A percentile compares a stretch with the other conserved stretches of the same genome.
Conservation (phyloP, 37 sponge, comb jelly and placozoan genomes). For the Spongilla lacustris region DNA sequence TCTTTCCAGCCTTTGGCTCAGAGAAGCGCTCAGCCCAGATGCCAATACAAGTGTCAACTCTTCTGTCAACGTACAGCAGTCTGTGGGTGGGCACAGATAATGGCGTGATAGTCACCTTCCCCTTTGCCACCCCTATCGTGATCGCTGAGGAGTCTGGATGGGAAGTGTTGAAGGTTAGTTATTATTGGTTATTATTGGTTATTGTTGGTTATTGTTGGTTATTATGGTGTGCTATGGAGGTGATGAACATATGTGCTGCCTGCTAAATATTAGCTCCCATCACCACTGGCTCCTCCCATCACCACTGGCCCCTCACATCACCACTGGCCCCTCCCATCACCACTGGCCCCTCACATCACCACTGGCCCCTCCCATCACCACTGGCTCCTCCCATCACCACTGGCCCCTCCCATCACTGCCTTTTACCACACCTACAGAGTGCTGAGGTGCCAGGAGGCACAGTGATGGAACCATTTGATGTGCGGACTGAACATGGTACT, state of each 20-base stretch:
- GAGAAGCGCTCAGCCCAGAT: conserved; percentile 64
- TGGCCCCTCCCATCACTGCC: background rate
- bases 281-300: background rate
- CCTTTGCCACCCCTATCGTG: conserved; percentile 64
- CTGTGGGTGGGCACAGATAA: conserved; percentile 90
- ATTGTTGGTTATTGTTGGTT: too few relatives aligned
- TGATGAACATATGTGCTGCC: too few relatives aligned
- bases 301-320: too few relatives aligned
- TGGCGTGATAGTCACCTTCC: conserved; percentile 75
- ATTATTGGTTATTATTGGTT: too few relatives aligned
- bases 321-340: too few relatives aligned
- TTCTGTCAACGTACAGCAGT: conserved; percentile 69
- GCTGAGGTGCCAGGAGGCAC: conserved; percentile 47
- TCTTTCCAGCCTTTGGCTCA: conserved; percentile 57
- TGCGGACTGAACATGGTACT: conserved; percentile 68
- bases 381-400: background rate
- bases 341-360: too few relatives aligned
- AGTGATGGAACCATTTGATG: conserved; percentile 81
- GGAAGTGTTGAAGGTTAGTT: conserved; percentile 75
- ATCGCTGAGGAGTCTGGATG: conserved; percentile 81
- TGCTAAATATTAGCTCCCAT: too few relatives aligned
- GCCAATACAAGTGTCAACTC: conserved; percentile 65
- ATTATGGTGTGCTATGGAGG: too few relatives aligned
- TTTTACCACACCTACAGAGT: conserved; percentile 10
- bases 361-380: too few relatives aligned